These are phyloP conservation scores for Strigops habroptila DNA, from an alignment of 2,113 vertebrate genomes.

Conservation along the genomic window DNA sequence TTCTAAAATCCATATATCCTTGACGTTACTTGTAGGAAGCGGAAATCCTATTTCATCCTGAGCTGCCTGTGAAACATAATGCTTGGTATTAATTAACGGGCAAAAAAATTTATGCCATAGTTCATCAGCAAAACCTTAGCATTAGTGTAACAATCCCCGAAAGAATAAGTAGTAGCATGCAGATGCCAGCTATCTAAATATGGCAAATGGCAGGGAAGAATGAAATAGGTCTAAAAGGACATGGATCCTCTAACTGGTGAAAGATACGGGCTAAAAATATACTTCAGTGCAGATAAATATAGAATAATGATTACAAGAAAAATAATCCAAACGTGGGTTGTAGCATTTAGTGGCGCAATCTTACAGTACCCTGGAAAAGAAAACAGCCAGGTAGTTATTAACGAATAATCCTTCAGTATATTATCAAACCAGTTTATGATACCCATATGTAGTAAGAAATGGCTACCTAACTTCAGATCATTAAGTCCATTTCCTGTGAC, in stretches of 20 bases:
- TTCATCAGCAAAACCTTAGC: slow-evolving; percentile 18
- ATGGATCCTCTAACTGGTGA: not conserved
- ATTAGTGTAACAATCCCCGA: not conserved
- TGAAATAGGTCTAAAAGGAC: slow-evolving; percentile 3
- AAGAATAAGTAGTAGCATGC: not conserved
- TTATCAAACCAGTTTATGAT: not conserved
- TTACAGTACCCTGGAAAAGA: not conserved
- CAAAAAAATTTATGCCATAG: not conserved
- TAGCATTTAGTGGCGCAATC: not conserved
- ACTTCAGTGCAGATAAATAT: not conserved
- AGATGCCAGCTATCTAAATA: not conserved
- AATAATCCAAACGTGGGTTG: not conserved
- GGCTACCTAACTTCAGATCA: not conserved
- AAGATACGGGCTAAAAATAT: slow-evolving; percentile 18
- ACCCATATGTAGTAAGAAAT: not conserved
- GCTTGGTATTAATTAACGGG: slow-evolving; percentile 12
- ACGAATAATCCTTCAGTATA: not conserved
- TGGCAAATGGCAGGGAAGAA: not conserved
- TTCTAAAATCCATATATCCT: slow-evolving; percentile 52
- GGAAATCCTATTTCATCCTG: slow-evolving; percentile 22
- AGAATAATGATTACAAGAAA: not conserved
- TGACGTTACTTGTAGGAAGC: not conserved
- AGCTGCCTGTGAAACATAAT: not conserved
- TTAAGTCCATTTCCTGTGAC: slow-evolving; percentile 11
- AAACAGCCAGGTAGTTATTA: not conserved